Conservation (phyloP, 1,140 invertebrate genomes). For the Lepidostoma basale region DNA sequence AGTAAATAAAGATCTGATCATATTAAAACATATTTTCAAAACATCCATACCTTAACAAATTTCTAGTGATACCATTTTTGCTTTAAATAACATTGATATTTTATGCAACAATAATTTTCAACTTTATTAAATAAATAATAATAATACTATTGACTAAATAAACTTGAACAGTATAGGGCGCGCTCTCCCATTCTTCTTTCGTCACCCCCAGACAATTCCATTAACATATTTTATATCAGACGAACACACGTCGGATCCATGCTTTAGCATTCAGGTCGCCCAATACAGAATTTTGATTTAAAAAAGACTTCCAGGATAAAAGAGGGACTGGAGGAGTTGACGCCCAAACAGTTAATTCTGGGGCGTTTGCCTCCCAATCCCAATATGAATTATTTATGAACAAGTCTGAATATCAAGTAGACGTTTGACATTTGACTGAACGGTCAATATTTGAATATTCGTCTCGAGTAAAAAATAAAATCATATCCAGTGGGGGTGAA, state of each 20-base stretch:
- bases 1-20: too few relatives aligned
- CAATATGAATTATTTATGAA: conserved; percentile 9
- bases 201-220: not conserved
- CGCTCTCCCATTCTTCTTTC: too few relatives aligned
- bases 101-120: too few relatives aligned
- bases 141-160: too few relatives aligned
- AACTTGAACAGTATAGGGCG: too few relatives aligned
- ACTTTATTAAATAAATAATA: too few relatives aligned
- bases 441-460: conserved; percentile 16
- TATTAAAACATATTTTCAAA: too few relatives aligned
- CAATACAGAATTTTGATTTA: conserved; percentile 14
- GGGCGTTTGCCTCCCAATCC: conserved; percentile 1
- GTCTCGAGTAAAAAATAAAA: conserved; percentile 1
- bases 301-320: conserved; percentile 6
- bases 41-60: too few relatives aligned
- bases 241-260: not conserved
- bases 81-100: too few relatives aligned
- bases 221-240: conserved; percentile 6
- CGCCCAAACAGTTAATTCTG: conserved; percentile 3
- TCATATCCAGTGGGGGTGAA: not conserved
- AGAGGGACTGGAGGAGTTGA: not conserved
- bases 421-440: conserved; percentile 14
- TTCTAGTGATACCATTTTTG: too few relatives aligned
- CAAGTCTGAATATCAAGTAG: conserved; percentile 18
- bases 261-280: conserved; percentile 4